Evolutionary conservation across 37 sponge, comb jelly and placozoan genomes (phyloP).

Genomic region (Cladorhizidae sp.): DNA sequence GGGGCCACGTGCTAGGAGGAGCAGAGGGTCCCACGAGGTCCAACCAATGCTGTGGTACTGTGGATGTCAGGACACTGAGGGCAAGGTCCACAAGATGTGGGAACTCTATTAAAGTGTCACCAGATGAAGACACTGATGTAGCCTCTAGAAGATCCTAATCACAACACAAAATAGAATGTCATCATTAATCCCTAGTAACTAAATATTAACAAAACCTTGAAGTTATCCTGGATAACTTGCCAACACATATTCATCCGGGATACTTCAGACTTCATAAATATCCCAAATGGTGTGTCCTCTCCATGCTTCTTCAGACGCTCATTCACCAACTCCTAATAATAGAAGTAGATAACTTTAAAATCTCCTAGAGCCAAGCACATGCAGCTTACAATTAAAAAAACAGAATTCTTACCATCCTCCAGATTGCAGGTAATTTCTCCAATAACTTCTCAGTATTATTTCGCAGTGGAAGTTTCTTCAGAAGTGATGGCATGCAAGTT

Average conservation of each 20-base stretch:
- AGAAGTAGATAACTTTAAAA: neutral
- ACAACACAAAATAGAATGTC: neutral
- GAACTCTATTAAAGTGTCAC: slow-evolving; percentile 28
- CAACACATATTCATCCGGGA: slow-evolving; percentile 33
- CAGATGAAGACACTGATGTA: slow-evolving; percentile 4
- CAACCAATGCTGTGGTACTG: slow-evolving; percentile 50
- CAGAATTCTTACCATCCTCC: slow-evolving; percentile 43
- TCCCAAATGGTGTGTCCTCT: slow-evolving; percentile 30
- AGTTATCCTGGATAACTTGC: slow-evolving; percentile 12
- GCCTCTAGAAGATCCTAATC: slow-evolving; percentile 34
- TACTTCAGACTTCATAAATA: slow-evolving; percentile 37
- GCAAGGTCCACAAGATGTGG: slow-evolving; percentile 45
- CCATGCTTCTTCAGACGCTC: slow-evolving; percentile 37
- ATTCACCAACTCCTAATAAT: slow-evolving; percentile 29
- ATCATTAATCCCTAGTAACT: neutral
- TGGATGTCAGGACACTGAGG: slow-evolving; percentile 33
- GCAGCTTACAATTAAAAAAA: neutral
- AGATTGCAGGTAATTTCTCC: slow-evolving; percentile 28
- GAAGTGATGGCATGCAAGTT: neutral
- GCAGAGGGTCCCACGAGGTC: slow-evolving; percentile 46
- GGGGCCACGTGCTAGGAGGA: slow-evolving; percentile 49
- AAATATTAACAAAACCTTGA: slow-evolving; percentile 3
- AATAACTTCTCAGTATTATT: slow-evolving; percentile 27
- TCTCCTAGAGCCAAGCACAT: neutral
- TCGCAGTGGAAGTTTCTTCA: slow-evolving; percentile 18